Base-by-base conservation (phyloP, 2,888 invertebrate genomes). In the Drosophila vallismaia region DNA sequence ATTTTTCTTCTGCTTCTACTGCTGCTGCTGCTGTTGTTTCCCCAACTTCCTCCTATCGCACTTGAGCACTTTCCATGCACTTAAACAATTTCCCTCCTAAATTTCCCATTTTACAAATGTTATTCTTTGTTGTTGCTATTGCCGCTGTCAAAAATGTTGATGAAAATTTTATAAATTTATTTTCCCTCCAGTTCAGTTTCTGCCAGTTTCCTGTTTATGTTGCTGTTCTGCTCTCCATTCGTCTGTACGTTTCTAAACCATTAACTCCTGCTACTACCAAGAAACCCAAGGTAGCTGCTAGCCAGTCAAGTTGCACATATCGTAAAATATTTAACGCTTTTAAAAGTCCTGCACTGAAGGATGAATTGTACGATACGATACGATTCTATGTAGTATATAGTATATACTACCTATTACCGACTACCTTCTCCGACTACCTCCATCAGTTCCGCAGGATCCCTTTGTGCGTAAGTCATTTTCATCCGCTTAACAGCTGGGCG, bases 291-390 rank as follows among this genome's bases (percentile, higher is more conserved):
- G 26, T 9, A 29, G 54, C 33, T 14, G 19, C 14, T 9, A 29
- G 54, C 33, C n/a, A 50, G 38, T 48, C 54, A 54, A 54, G 49
- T 50, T 73, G 54, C 56, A 64, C 69, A 86, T 73, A 82, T 77
- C 86, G 78, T 88, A 76, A 88, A 85, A 85, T 88, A 88, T 88
- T 88, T 83, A 85, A 84, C 86, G 79, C 84, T 79, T 76, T 78
- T 83, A 86, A 83, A 84, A 83, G 88, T 74, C 88, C 72, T 71
- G 69, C 49, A 62, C 40, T n/a, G 53, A 19, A 24, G 33, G 40
- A 42, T 42, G 40, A 40, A 40, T 40, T 12, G 12, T 40, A 38
- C 33, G 33, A 33, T 33, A 6, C 12, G n/a, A n/a, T n/a, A n/a
- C n/a, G n/a, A 7, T 6, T 2, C 1, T 28, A 28, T 28, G 2